Evolutionary conservation across 2,888 invertebrate species (phyloP), one percentile per base, ranked within the genome.

Genomic region (Ophion ellenae): DNA sequence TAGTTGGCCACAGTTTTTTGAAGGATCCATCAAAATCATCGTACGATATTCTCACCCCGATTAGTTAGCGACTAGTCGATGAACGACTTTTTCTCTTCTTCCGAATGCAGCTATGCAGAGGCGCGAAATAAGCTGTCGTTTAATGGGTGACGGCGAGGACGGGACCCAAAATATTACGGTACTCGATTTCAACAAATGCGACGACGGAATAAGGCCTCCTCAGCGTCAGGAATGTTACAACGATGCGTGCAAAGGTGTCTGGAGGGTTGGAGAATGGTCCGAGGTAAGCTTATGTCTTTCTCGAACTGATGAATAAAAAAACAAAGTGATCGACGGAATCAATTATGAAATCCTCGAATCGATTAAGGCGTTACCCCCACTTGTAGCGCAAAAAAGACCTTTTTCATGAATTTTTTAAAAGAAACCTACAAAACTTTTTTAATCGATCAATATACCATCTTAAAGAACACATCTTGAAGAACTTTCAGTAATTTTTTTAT

Each of bases 211-310:
- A 53, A 96, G 96, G 90, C 99, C 99, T 0, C 95, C 96, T 75
- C 96, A 96, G 89, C 96, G 96, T 47, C 97, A 97, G 92, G 97
- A 98, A 91, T 99, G 99, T 92, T 96, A 96, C 91, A 97, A 96
- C 91, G 96, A 96, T 87, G 96, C 96, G n/a, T 99, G 99, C 95
- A 96, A 96, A 91, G 97, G 98, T 0, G 96, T 97, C 75, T 99
- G 99, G 99, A 96, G 97, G 85, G 97, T 97, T 5, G 98, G 98
- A 10, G 96, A 97, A 82, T 99, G 99, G 99, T 98, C 98, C 63
- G 97, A 97, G 96, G 99, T 99, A 73, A 70, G 3, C 20, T 69
- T 82, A 14, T 45, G 61, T 64, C 61, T 36, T 28, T 70, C 53
- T 70, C 24, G 20, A 45, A n/a, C 47, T 9, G 9, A 66, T 66